These are phyloP conservation scores for Todiramphus chloris DNA, from an alignment of 2,113 vertebrate genomes.

Conservation along the genomic window DNA sequence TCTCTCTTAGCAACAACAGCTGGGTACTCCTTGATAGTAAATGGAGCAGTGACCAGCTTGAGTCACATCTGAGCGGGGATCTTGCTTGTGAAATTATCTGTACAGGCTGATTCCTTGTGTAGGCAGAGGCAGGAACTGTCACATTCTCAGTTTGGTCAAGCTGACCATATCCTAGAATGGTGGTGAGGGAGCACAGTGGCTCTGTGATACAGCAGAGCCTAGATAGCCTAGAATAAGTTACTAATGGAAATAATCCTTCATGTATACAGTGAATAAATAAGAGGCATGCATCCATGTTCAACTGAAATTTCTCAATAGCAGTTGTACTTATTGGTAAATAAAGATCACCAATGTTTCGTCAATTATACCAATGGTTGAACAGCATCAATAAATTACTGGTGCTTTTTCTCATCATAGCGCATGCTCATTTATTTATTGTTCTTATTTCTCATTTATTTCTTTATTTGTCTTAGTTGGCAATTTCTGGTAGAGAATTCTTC, in stretches of 20 bases:
- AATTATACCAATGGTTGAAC: neutral
- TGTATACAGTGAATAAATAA: neutral
- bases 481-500: neutral
- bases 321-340: neutral
- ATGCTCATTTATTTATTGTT: neutral
- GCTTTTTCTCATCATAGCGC: accelerated
- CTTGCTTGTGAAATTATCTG: neutral
- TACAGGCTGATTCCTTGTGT: neutral
- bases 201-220: neutral
- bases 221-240: neutral
- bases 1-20: neutral
- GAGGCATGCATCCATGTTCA: neutral
- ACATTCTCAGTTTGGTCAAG: neutral
- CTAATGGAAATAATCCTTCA: neutral
- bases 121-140: neutral
- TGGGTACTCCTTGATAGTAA: neutral
- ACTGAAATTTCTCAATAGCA: neutral
- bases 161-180: neutral
- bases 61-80: neutral
- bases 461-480: neutral
- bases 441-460: neutral
- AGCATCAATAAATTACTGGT: neutral
- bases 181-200: neutral
- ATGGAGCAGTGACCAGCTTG: neutral
- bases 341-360: neutral